Conservation (phyloP, 92 coral and sea anemone genomes). For the Porites lobata region DNA sequence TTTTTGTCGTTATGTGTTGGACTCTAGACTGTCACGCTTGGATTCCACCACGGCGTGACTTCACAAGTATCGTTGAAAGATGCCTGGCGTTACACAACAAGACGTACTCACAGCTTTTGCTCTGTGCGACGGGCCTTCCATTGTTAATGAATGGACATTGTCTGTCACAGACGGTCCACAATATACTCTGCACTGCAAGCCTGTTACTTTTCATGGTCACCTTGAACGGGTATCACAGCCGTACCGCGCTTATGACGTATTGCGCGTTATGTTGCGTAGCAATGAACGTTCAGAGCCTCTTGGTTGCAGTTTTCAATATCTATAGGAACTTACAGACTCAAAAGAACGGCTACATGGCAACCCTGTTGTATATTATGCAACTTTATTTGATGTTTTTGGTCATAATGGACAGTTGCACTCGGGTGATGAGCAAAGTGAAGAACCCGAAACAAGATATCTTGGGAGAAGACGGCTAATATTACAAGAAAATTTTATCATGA, state of each 20-base stretch:
- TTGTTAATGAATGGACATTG: constrained; percentile 34
- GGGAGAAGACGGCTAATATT: background rate
- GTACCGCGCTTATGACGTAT: constrained; percentile 26
- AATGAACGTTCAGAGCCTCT: constrained; percentile 37
- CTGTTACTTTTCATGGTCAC: constrained; percentile 29
- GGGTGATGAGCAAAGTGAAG: constrained; percentile 29
- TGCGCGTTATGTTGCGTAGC: constrained; percentile 9
- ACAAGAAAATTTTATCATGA: background rate
- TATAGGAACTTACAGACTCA: constrained; percentile 43
- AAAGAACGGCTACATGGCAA: background rate
- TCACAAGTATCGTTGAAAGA: background rate
- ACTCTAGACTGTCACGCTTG: constrained; percentile 10
- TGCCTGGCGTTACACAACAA: constrained; percentile 16
- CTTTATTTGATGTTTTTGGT: constrained; percentile 36
- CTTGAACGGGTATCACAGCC: constrained; percentile 32
- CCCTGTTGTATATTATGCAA: constrained; percentile 26
- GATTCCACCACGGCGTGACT: constrained; percentile 16
- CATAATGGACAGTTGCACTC: constrained; percentile 22
- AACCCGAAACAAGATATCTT: constrained; percentile 32
- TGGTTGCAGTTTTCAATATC: constrained; percentile 32
- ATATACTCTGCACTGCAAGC: constrained; percentile 6
- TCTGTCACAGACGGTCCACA: constrained; percentile 34
- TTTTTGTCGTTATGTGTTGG: constrained; percentile 25
- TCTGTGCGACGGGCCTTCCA: constrained; percentile 37
- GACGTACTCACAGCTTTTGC: constrained; percentile 18